Base-by-base conservation (phyloP, 1,140 invertebrate genomes). In the Charaxes varanes region DNA sequence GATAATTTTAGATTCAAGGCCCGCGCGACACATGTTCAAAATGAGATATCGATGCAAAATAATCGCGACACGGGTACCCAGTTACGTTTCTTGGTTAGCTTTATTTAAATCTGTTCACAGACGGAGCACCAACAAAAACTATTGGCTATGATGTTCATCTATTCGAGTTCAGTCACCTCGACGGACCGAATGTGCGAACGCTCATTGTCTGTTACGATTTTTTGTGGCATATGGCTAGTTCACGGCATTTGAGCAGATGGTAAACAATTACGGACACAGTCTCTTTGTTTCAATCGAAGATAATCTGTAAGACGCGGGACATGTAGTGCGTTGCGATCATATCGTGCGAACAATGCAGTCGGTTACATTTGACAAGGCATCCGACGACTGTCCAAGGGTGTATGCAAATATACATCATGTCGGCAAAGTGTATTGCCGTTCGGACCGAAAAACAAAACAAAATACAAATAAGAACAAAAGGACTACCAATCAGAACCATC, bases 141-240 rank as follows among this genome's bases (percentile, higher is more conserved):
- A 72, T 72, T 33, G 61, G 57, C 65, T 68, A 67, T 50, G n/a
- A n/a, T n/a, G 55, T 56, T 71, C 57, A 42, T 62, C 47, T 61
- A 49, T 33, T 31, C 27, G 35, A 51, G 74, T 73, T 79, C 74
- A 82, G 26, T 66, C 59, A 82, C 73, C 78, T 68, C 67, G 40
- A 67, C 57, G 59, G 67, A 62, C 59, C 56, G 59, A 73, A 80
- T 80, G 66, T 72, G 67, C 64, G 62, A 72, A 80, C 46, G n/a
- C 71, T 78, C 71, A 71, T 76, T 77, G 77, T 73, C 63, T 71
- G 62, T 48, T 49, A 46, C 33, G 46, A 67, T 72, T 78, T 73
- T 73, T 78, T 71, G 70, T 74, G 61, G 57, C 62, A 59, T 70
- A 73, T 65, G 64, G 57, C 58, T 60, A 62, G 55, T 62, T 69